Conservation (phyloP, 2,888 invertebrate genomes). For the Acronicta leporina region DNA sequence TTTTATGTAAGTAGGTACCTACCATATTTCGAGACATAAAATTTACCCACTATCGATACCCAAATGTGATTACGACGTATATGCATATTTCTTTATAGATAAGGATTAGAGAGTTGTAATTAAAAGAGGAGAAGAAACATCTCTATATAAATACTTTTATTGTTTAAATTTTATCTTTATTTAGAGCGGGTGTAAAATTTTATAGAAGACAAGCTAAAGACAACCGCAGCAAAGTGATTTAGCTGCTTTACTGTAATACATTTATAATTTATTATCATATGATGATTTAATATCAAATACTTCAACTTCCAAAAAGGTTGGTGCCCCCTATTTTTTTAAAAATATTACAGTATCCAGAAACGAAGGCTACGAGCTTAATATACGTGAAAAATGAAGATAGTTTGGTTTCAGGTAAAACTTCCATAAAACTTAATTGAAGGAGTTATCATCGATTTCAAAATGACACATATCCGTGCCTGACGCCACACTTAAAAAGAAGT, state of each 20-base stretch:
- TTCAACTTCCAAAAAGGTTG: conserved; percentile 36
- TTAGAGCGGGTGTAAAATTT: conserved; percentile 32
- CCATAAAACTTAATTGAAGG: conserved; percentile 27
- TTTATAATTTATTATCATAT: conserved; percentile 29
- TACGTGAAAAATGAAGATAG: conserved; percentile 32
- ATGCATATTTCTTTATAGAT: conserved; percentile 33
- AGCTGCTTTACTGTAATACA: conserved; percentile 25
- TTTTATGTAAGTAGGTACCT: conserved; percentile 28
- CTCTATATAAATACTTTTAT: conserved; percentile 32
- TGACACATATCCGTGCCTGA: conserved; percentile 27
- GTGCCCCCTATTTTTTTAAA: conserved; percentile 27
- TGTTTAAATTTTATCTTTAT: conserved; percentile 29
- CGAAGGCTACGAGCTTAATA: conserved; percentile 33
- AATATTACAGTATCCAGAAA: conserved; percentile 29
- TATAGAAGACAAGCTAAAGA: conserved; percentile 27
- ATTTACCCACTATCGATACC: conserved; percentile 29
- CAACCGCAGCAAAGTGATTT: conserved; percentile 21
- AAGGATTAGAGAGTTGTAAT: conserved; percentile 30
- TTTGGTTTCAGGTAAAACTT: conserved; percentile 27
- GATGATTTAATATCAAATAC: conserved; percentile 26
- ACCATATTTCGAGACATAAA: conserved; percentile 31
- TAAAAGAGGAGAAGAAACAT: conserved; percentile 33
- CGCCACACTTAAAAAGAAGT: conserved; percentile 25
- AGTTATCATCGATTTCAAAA: conserved; percentile 33
- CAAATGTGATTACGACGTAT: conserved; percentile 30